Conservation (phyloP, 2,888 invertebrate genomes). For the Bellardia bayeri region DNA sequence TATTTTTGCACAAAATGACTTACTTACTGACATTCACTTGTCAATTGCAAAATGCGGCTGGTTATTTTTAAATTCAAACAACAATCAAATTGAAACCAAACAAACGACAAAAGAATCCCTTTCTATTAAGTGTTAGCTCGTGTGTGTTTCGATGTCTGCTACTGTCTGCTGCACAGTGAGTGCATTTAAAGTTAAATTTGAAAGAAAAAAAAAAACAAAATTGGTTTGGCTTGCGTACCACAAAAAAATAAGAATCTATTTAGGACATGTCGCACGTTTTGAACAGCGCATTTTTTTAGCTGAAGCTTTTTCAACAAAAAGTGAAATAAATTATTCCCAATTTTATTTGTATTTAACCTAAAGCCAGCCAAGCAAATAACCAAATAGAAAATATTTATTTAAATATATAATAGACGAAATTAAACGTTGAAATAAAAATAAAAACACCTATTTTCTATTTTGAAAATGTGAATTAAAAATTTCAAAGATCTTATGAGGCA, state of each 20-base stretch:
- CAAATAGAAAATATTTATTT: slow-evolving; percentile 21
- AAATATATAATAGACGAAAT: slow-evolving; percentile 49
- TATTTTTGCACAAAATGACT: slow-evolving; percentile 38
- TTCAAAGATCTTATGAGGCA: slow-evolving; percentile 67
- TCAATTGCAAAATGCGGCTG: slow-evolving; percentile 69
- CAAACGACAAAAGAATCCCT: neutral
- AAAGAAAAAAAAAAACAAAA: slow-evolving; percentile 20
- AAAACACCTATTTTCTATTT: slow-evolving; percentile 45
- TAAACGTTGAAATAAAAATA: slow-evolving; percentile 44
- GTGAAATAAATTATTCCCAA: slow-evolving; percentile 47
- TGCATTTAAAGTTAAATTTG: slow-evolving; percentile 45
- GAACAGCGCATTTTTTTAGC: slow-evolving; percentile 26
- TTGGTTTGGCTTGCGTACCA: slow-evolving; percentile 6
- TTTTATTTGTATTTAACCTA: slow-evolving; percentile 41
- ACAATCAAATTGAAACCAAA: neutral
- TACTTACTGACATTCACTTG: slow-evolving; percentile 71
- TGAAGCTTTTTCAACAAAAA: slow-evolving; percentile 8
- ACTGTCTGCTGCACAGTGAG: slow-evolving; percentile 17
- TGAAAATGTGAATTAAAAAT: slow-evolving; percentile 51
- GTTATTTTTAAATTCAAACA: slow-evolving; percentile 51
- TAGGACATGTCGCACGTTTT: slow-evolving; percentile 67
- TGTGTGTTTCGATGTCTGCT: neutral
- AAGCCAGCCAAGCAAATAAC: neutral
- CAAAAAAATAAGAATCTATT: slow-evolving; percentile 50
- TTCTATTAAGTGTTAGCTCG: slow-evolving; percentile 21